Base-by-base conservation (phyloP, 2,797 vertebrate species). In the Chaetodon trifasciatus region DNA sequence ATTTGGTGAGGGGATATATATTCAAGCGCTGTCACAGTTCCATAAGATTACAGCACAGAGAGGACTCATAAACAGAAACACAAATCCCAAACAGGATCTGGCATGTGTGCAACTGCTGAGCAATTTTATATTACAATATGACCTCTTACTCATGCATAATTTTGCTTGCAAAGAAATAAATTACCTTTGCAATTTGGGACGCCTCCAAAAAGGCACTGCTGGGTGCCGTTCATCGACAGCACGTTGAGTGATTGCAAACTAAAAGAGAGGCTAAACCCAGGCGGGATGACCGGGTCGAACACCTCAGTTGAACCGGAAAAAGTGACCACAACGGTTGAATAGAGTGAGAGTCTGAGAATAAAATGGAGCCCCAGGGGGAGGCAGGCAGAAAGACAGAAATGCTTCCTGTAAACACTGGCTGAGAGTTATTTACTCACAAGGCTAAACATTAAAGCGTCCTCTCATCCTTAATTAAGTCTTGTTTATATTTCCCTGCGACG, bases 161-260 rank as follows among this genome's bases (percentile, higher is more conserved):
- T 89, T 76, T 69, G 69, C 86, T 71, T 3, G 76, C 78, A 67
- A 84, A 68, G 75, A 92, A 89, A 90, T 88, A 86, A 90, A 92
- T 91, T 89, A 89, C 88, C 84, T 89, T 81, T 89, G 88, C 87
- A 87, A 90, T 91, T 91, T 90, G 89, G 86, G 91, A 84, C 85
- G 39, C 64, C 63, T 84, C 47, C 79, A 71, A 77, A 56, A 81
- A 86, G 79, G 83, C 76, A 77, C 85, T 81, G 84, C 76, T 70
- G 84, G 79, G 88, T 73, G 78, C 70, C 28, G 60, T 84, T 86
- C 60, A 70, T 58, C 50, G 52, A 69, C 67, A 83, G 61, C 52
- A 58, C 40, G 62, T 37, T 28, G 28, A 49, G 55, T 46, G 23
- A 81, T 65, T 44, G 77, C 3, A 52, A 83, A 78, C 42, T 39